phyloP scores from a whole-genome alignment of 2,888 invertebrate genomes.

The Drosophila setosimentum region DNA sequence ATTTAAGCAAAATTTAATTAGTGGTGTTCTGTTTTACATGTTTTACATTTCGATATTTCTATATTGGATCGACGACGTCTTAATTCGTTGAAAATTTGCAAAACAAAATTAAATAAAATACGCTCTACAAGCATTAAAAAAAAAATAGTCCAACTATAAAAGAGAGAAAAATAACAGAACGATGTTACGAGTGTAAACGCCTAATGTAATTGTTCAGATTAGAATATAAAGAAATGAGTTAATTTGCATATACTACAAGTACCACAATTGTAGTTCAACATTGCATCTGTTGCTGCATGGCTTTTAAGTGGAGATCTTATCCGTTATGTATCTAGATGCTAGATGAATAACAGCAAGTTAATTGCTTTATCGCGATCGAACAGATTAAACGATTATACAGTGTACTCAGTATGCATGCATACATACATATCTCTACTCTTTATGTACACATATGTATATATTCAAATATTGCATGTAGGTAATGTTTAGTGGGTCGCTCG shows the following conservation, averaged over 20 bases:
- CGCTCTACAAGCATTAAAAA: neutral
- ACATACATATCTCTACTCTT: neutral
- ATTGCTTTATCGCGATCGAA: slow-evolving; percentile 39
- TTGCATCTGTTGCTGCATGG: neutral
- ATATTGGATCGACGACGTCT: neutral
- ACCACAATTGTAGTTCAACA: neutral
- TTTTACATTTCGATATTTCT: too few relatives aligned
- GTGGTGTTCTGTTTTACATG: too few relatives aligned
- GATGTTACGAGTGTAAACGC: neutral
- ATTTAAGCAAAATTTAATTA: too few relatives aligned
- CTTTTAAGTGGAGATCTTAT: neutral
- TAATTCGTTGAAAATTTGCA: neutral
- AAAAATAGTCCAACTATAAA: neutral
- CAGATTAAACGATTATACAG: slow-evolving; percentile 17
- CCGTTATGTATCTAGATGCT: neutral
- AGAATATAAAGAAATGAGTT: neutral
- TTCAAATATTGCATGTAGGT: slow-evolving; percentile 6
- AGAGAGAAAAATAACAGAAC: neutral
- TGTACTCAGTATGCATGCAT: neutral
- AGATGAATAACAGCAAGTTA: slow-evolving; percentile 26
- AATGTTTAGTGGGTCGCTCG: slow-evolving; percentile 44
- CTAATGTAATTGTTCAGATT: slow-evolving; percentile 2
- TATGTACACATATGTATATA: neutral
- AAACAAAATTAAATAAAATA: too few relatives aligned
- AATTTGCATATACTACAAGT: neutral